A percentile compares a stretch with the other conserved stretches of the same genome.
Conservation (phyloP, 1,140 invertebrate genomes). For the Heliconius nattereri region DNA sequence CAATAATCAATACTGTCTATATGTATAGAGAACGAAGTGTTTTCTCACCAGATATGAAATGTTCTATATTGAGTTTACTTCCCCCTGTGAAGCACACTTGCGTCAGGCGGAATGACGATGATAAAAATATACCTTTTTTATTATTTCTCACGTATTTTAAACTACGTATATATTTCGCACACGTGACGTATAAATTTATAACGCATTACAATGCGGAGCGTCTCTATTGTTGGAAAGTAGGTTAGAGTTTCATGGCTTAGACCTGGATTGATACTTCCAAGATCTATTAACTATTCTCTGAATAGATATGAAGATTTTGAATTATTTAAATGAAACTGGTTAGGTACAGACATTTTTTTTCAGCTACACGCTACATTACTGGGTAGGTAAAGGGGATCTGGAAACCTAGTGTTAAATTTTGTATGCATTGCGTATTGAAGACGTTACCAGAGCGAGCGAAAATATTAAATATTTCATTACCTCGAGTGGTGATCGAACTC, state of each 20-base stretch:
- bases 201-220: conserved; percentile 1
- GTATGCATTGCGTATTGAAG: no score
- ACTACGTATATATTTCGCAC: background rate
- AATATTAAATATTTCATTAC: no score
- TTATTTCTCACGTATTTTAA: background rate
- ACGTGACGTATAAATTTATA: background rate
- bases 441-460: no score
- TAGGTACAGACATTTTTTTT: no score
- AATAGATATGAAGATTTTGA: background rate
- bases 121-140: background rate
- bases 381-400: background rate
- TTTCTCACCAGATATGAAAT: no score
- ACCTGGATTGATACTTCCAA: conserved; percentile 9
- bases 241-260: conserved; percentile 18
- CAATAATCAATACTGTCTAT: no score
- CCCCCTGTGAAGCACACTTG: no score
- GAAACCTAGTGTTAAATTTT: background rate
- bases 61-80: no score
- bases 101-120: no score
- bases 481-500: no score
- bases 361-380: no score
- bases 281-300: background rate
- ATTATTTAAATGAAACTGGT: background rate
- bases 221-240: conserved; percentile 18
- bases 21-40: no score